Percentiles rank a stretch among this genome's conserved stretches.
phyloP scores from a whole-genome alignment of 2,888 invertebrate genomes.

The Eutolmus rufibarbis region DNA sequence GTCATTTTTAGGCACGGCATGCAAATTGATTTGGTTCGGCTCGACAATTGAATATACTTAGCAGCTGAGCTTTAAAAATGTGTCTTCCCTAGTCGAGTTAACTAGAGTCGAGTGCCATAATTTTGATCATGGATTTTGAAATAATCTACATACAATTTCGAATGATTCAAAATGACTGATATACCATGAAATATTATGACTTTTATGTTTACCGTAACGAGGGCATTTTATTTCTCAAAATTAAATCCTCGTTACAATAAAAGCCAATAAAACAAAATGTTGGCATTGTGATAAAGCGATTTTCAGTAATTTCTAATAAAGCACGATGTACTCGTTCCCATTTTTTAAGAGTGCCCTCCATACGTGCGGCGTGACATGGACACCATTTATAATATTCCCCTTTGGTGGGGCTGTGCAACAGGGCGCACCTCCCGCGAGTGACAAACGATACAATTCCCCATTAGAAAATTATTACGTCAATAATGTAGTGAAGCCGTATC shows the following conservation, averaged over 20 bases:
- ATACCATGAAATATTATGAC: too few relatives aligned
- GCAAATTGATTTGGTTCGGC: too few relatives aligned
- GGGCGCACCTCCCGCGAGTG: constrained; percentile 25
- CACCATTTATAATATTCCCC: constrained; percentile 31
- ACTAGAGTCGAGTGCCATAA: too few relatives aligned
- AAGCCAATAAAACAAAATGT: too few relatives aligned
- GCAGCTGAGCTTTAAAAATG: too few relatives aligned
- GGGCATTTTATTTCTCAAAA: neutral
- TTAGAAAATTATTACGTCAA: constrained; percentile 48
- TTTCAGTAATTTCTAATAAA: neutral
- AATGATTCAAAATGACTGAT: too few relatives aligned
- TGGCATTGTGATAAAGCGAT: neutral
- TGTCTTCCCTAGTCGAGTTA: too few relatives aligned
- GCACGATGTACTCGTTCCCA: neutral
- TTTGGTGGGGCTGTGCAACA: constrained; percentile 16
- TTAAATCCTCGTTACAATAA: neutral
- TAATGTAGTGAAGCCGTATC: constrained; percentile 47
- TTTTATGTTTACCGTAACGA: too few relatives aligned
- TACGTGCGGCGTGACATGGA: neutral
- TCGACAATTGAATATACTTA: too few relatives aligned
- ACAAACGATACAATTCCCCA: constrained; percentile 46
- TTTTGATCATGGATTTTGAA: too few relatives aligned
- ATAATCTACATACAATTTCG: too few relatives aligned
- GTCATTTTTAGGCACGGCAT: too few relatives aligned
- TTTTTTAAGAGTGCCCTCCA: neutral